Base-by-base conservation (phyloP, 2,113 vertebrate species). In the Lagopus leucura region DNA sequence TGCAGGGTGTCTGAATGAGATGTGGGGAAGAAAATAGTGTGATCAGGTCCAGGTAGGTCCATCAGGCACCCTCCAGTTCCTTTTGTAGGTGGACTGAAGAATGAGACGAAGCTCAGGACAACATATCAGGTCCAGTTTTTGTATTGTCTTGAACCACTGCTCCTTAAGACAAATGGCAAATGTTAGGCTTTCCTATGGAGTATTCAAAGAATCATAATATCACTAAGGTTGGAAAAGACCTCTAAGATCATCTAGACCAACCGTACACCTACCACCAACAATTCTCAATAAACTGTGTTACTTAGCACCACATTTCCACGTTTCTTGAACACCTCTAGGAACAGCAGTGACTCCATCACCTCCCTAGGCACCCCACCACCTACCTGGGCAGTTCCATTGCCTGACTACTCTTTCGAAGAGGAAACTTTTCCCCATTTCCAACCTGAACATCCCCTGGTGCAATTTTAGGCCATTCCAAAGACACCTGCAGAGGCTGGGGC, bases 181-280 rank as follows among this genome's bases (percentile, higher is more conserved):
- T 24, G 0, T 5, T 87, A 14, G 1, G 0, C 55, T 19, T 54
- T 91, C 24, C n/a, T 73, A 0, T 2, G 25, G 32, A 14, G 22
- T 0, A 2, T 73, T 2, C 40, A 36, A 72, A 28, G 50, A 52
- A 52, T 9, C 50, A 28, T 52, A 52, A 14, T 8, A 15, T 52
- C 50, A 28, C 25, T 28, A 15, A 28, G 25, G 25, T 52, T 52
- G 50, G 25, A 52, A 52, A 52, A 52, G 50, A 52, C 25, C 50
- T 52, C 50, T 52, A 52, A 52, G 50, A 52, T 52, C 4, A 14
- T 25, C 50, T 28, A 52, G 50, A 52, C 25, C 25, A 24, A 50
- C 11, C 24, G 48, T 22, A 50, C 48, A 52, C 25, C 50, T 52
- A 52, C 25, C 50, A 52, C 50, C 50, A 52, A 52, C 25, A 52